A percentile compares a stretch with the other conserved stretches of the same genome.
Conservation (phyloP, 1,140 invertebrate species). For the Whitmania pigra region DNA sequence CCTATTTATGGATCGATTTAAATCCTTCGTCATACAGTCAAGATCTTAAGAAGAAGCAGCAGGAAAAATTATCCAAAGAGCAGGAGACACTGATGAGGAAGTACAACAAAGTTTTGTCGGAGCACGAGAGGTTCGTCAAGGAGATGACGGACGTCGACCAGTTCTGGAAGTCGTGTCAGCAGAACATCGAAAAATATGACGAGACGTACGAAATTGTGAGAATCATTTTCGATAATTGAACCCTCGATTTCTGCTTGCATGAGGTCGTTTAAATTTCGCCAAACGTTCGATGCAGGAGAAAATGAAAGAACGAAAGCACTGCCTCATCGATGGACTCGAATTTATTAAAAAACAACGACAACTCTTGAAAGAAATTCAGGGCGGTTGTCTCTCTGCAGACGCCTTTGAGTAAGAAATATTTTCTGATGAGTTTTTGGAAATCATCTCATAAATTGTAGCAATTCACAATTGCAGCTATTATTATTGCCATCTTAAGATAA, state of each 20-base stretch:
- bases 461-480: too few species aligned
- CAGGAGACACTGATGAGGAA: slow-evolving; percentile 42
- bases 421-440: too few species aligned
- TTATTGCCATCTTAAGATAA: too few species aligned
- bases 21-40: too few species aligned
- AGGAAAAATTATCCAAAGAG: slow-evolving; percentile 34
- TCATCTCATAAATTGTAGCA: too few species aligned
- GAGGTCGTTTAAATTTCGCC: background rate
- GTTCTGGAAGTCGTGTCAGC: slow-evolving; percentile 50
- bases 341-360: slow-evolving; percentile 2
- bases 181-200: slow-evolving; percentile 51
- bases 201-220: slow-evolving; percentile 36
- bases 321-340: background rate
- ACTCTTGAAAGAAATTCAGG: background rate
- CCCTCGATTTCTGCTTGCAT: background rate
- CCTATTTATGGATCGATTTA: too few species aligned
- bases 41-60: background rate
- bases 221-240: background rate
- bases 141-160: slow-evolving; percentile 52
- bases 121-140: slow-evolving; percentile 52
- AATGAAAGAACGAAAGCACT: background rate
- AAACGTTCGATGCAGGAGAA: background rate
- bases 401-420: too few species aligned
- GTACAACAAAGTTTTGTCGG: slow-evolving; percentile 47
- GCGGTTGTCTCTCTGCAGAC: too few species aligned